Evolutionary conservation across 2,797 vertebrate species (phyloP).

Genomic region (Gymnodraco acuticeps): DNA sequence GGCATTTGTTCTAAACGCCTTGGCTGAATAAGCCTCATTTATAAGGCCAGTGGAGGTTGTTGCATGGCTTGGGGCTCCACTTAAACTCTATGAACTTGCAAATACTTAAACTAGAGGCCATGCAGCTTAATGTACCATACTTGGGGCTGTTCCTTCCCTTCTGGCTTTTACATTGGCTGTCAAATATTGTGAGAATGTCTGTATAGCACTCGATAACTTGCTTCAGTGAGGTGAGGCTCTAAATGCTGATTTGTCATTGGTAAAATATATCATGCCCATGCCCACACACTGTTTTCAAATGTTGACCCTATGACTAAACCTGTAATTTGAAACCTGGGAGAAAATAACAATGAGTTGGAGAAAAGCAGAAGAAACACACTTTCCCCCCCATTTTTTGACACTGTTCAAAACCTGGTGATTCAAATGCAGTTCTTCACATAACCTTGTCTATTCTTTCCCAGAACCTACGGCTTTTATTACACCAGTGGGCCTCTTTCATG

Average conservation of each 20-base stretch:
- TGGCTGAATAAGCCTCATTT: conserved; percentile 68
- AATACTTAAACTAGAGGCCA: conserved; percentile 63
- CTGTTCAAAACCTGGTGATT: conserved; percentile 43
- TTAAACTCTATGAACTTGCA: conserved; percentile 78
- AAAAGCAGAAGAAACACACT: conserved; percentile 26
- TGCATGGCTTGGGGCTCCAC: conserved; percentile 65
- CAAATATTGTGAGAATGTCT: conserved; percentile 51
- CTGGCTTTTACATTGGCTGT: conserved; percentile 55
- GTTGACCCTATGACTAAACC: conserved; percentile 55
- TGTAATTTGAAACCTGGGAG: conserved; percentile 50
- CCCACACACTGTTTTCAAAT: conserved; percentile 51
- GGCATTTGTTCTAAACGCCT: conserved; percentile 49
- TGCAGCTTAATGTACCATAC: conserved; percentile 68
- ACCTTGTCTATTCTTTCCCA: conserved; percentile 28
- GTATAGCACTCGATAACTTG: conserved; percentile 57
- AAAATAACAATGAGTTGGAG: conserved; percentile 49
- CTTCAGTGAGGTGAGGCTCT: conserved; percentile 47
- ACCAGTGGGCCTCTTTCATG: conserved; percentile 35
- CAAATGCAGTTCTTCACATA: conserved; percentile 28
- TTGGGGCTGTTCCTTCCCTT: conserved; percentile 42
- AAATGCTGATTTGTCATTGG: conserved; percentile 56
- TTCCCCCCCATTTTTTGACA: conserved; percentile 16
- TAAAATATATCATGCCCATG: conserved; percentile 46
- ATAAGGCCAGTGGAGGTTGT: conserved; percentile 69
- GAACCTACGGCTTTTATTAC: conserved; percentile 25